These are phyloP conservation scores for Sparus aurata DNA, from an alignment of 2,797 vertebrate species.

Conservation along the genomic window DNA sequence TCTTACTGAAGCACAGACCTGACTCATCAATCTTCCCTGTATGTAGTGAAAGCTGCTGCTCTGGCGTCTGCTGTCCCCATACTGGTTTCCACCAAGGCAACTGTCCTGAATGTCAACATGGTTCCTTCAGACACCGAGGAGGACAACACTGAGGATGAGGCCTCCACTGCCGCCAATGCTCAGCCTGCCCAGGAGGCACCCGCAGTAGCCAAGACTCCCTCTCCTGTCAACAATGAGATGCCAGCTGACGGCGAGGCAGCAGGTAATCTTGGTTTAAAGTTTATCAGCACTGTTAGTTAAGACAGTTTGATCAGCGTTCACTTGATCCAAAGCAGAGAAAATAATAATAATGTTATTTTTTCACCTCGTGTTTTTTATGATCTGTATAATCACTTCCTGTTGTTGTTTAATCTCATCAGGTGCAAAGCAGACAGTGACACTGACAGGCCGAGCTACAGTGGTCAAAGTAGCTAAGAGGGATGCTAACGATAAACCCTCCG, in stretches of 20 bases:
- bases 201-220: constrained; percentile 38
- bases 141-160: constrained; percentile 65
- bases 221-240: constrained; percentile 24
- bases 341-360: background rate
- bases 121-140: constrained; percentile 68
- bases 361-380: background rate
- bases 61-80: constrained; percentile 55
- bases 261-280: constrained; percentile 28
- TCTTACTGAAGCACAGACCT: background rate
- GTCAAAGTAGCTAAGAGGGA: constrained; percentile 84
- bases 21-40: background rate
- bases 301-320: too few relatives aligned
- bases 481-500: constrained; percentile 56
- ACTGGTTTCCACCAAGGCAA: constrained; percentile 60
- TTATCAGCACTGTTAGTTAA: too few relatives aligned
- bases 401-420: constrained; percentile 36
- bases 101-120: constrained; percentile 50
- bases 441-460: constrained; percentile 59
- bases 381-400: background rate
- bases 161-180: constrained; percentile 52
- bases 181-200: constrained; percentile 43
- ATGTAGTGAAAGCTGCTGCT: constrained; percentile 52
- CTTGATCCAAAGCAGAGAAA: too few relatives aligned
- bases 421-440: constrained; percentile 45
- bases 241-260: constrained; percentile 21